phyloP scores from a whole-genome alignment of 2,888 invertebrate species.

The Acronicta aceris region DNA sequence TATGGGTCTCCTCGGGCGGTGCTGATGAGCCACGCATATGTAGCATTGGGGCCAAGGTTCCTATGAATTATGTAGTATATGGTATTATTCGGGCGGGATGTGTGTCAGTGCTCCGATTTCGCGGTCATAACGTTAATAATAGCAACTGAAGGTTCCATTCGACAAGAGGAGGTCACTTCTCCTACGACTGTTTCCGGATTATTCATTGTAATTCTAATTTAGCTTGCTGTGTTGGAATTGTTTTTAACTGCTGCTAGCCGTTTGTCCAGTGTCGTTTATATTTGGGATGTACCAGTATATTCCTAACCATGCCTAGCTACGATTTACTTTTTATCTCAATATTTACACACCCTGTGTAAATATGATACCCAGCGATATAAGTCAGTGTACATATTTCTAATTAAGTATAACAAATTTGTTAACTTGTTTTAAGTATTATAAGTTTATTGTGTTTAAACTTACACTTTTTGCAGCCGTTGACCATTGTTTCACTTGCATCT shows the following conservation, averaged over 20 bases:
- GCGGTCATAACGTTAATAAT: conserved; percentile 85
- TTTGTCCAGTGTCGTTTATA: conserved; percentile 26
- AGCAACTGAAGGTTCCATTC: conserved; percentile 84
- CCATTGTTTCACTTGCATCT: too few species aligned
- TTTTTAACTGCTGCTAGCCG: conserved; percentile 22
- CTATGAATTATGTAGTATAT: conserved; percentile 88
- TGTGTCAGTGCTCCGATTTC: conserved; percentile 85
- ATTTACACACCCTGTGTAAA: too few species aligned
- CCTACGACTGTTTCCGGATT: conserved; percentile 79
- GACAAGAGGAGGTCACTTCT: conserved; percentile 82
- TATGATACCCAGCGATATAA: too few species aligned
- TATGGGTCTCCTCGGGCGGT: conserved; percentile 49
- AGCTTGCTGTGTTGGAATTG: conserved; percentile 30
- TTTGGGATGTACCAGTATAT: conserved; percentile 5
- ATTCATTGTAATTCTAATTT: conserved; percentile 63
- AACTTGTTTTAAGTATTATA: too few species aligned
- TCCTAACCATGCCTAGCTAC: not conserved
- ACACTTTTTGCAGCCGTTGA: too few species aligned
- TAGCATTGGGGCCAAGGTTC: conserved; percentile 85
- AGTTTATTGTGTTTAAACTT: too few species aligned
- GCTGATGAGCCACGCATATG: conserved; percentile 65
- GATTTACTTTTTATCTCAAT: too few species aligned
- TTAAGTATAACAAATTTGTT: too few species aligned
- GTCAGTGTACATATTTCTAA: too few species aligned
- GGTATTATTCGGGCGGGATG: conserved; percentile 86